phyloP scores from a whole-genome alignment of 2,113 vertebrate species.

The Podilymbus podiceps region DNA sequence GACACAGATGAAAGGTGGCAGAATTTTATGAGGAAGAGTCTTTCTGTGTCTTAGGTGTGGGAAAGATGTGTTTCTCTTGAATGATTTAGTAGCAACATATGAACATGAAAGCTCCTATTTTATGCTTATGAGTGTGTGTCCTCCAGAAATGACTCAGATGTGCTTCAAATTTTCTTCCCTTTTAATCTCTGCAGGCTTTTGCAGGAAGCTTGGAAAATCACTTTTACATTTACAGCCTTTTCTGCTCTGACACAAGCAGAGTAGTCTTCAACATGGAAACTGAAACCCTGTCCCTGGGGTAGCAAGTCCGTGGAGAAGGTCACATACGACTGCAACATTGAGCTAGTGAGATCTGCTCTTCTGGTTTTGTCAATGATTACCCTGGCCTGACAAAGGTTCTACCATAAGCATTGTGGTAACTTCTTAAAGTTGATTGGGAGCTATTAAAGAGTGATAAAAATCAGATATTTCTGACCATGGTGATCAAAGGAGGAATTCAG shows the following conservation, averaged over 20 bases:
- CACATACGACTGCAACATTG: not conserved
- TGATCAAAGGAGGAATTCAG: conserved; percentile 68
- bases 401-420: conserved; percentile 61
- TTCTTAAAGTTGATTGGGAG: conserved; percentile 62
- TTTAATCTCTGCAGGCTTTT: not conserved
- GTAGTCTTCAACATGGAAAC: not conserved
- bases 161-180: not conserved
- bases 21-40: not conserved
- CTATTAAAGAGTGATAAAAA: conserved; percentile 70
- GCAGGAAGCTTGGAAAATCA: not conserved
- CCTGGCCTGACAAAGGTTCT: conserved; percentile 53
- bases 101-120: not conserved
- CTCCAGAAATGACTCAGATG: not conserved
- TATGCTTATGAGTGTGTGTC: not conserved
- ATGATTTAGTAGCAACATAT: not conserved
- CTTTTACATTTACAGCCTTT: not conserved
- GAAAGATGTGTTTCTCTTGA: not conserved
- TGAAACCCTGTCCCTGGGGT: not conserved
- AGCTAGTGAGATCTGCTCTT: conserved; percentile 30
- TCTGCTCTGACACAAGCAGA: not conserved
- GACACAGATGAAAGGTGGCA: not conserved
- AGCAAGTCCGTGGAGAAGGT: not conserved
- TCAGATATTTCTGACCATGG: conserved; percentile 67
- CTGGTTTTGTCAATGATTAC: conserved; percentile 69
- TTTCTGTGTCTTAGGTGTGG: not conserved